Conservation (phyloP, 2,888 invertebrate genomes). For the Eumerus sabulonum region DNA sequence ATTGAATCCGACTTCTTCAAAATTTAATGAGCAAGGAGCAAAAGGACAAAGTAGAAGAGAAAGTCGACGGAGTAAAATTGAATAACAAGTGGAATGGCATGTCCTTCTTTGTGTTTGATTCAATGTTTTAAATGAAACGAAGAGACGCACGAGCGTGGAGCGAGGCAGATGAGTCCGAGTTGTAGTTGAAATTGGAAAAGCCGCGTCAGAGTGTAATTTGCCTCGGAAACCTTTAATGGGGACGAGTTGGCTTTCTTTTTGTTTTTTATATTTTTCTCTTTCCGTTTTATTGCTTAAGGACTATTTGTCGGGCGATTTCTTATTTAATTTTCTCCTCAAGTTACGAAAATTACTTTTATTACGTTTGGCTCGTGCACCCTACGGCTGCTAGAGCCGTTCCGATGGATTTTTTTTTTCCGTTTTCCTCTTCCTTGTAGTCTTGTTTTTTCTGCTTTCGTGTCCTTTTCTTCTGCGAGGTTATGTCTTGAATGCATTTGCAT, state of each 20-base stretch:
- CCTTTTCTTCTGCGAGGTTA: too few species aligned
- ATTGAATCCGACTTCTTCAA: conserved; percentile 35
- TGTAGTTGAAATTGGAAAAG: background rate
- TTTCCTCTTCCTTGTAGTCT: background rate
- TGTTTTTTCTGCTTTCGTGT: background rate
- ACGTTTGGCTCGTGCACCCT: conserved; percentile 51
- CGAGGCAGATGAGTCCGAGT: too few species aligned
- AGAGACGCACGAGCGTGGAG: background rate
- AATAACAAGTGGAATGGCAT: conserved; percentile 61
- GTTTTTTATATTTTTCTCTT: conserved; percentile 32
- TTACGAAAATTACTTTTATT: conserved; percentile 64
- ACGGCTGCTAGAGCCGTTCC: background rate
- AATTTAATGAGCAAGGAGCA: conserved; percentile 46
- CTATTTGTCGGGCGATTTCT: conserved; percentile 57
- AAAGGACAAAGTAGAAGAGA: background rate
- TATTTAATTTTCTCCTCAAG: conserved; percentile 62
- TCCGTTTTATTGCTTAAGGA: conserved; percentile 58
- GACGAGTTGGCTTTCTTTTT: conserved; percentile 14
- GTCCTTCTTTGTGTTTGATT: conserved; percentile 56
- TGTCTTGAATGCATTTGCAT: too few species aligned
- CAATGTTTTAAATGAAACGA: conserved; percentile 13
- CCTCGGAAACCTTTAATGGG: conserved; percentile 55
- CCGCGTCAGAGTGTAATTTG: conserved; percentile 53
- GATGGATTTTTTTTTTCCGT: background rate
- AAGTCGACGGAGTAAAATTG: conserved; percentile 61